These are phyloP conservation scores for Todus mexicanus DNA, from an alignment of 2,797 vertebrate genomes.

Conservation along the genomic window DNA sequence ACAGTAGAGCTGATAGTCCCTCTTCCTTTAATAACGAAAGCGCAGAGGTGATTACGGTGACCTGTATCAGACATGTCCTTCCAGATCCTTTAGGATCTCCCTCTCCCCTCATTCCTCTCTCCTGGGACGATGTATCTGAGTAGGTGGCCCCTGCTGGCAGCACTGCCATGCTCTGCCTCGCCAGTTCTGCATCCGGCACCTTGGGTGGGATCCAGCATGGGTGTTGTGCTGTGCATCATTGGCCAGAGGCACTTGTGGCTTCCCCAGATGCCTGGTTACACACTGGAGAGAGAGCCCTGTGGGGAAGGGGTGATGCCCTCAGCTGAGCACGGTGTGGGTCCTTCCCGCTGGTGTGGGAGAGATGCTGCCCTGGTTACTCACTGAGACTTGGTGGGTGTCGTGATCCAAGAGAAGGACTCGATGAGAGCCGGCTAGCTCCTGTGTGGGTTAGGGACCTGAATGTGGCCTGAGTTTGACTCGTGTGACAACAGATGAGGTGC, in stretches of 20 bases:
- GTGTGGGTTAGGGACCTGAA: not conserved
- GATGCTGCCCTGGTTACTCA: not conserved
- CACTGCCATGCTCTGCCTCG: not conserved
- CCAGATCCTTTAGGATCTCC: not conserved
- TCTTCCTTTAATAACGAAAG: not conserved
- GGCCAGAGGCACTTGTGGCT: not conserved
- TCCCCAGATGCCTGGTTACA: not conserved
- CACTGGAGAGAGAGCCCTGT: not conserved
- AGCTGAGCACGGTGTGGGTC: not conserved
- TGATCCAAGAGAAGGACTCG: not conserved
- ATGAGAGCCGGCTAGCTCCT: not conserved
- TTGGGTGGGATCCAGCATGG: not conserved
- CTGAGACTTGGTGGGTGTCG: not conserved
- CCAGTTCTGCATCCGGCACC: not conserved
- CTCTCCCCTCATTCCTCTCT: not conserved
- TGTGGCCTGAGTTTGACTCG: not conserved
- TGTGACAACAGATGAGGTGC: not conserved
- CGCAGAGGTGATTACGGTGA: not conserved
- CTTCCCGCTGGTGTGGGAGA: not conserved
- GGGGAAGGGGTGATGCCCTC: not conserved
- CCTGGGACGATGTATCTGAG: not conserved
- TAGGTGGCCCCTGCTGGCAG: not conserved
- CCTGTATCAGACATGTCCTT: not conserved
- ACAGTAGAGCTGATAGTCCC: not conserved
- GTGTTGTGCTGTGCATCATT: fast-evolving